Evolutionary conservation across 2,888 invertebrate species (phyloP).

Genomic region (Candidula unifasciata): DNA sequence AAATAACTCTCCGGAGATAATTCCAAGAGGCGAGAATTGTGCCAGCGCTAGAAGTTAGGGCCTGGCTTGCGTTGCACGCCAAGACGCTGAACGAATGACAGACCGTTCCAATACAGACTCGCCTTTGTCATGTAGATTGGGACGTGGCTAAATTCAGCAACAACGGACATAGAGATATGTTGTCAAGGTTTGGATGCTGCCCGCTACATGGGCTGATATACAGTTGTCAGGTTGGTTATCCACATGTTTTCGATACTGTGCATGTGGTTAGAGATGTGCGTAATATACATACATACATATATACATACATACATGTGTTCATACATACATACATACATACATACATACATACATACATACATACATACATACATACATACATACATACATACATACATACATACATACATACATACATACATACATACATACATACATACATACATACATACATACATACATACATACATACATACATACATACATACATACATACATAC

Average conservation of each 20-base stretch:
- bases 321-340: too few relatives aligned
- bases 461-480: too few relatives aligned
- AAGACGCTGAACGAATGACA: not conserved
- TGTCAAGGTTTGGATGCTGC: not conserved
- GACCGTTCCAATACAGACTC: not conserved
- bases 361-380: too few relatives aligned
- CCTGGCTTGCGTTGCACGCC: not conserved
- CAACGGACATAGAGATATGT: not conserved
- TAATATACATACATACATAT: not conserved
- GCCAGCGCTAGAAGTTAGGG: not conserved
- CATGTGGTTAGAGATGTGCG: not conserved
- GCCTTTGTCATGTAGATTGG: slow-evolving; percentile 24
- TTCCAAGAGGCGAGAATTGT: not conserved
- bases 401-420: too few relatives aligned
- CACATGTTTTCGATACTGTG: not conserved
- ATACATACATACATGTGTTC: not conserved
- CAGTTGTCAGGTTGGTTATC: not conserved
- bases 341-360: too few relatives aligned
- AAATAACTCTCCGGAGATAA: slow-evolving; percentile 9
- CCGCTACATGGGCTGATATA: not conserved
- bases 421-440: too few relatives aligned
- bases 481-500: not conserved
- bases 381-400: too few relatives aligned
- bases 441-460: not conserved
- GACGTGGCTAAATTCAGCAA: not conserved